Percentiles rank a stretch among this genome's conserved stretches.
Evolutionary conservation across 2,888 invertebrate species (phyloP).

Genomic region (Amiota minor): DNA sequence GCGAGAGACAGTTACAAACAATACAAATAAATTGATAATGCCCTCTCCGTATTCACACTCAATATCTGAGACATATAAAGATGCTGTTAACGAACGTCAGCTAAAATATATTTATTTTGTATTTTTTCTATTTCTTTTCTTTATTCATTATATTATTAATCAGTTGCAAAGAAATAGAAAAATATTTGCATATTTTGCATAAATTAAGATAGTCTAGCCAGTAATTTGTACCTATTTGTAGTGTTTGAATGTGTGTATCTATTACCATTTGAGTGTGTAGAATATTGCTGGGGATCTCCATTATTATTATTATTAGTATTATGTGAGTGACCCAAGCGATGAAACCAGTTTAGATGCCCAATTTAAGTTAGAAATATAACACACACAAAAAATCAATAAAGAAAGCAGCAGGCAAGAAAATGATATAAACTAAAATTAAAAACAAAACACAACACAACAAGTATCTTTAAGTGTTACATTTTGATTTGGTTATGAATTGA

Average conservation of each 20-base stretch:
- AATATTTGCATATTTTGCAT: slow-evolving; percentile 45
- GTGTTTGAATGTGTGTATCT: not conserved
- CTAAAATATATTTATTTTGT: not conserved
- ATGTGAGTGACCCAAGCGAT: not conserved
- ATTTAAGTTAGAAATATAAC: not conserved
- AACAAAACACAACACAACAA: too few species aligned
- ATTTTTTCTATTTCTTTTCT: not conserved
- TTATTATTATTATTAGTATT: slow-evolving; percentile 10
- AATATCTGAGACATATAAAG: too few species aligned
- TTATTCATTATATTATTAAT: slow-evolving; percentile 41
- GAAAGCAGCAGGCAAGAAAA: too few species aligned
- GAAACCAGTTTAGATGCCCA: slow-evolving; percentile 6
- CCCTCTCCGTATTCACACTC: too few species aligned
- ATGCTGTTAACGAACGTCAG: not conserved
- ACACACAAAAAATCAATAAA: too few species aligned
- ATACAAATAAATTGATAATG: too few species aligned
- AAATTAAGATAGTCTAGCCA: slow-evolving; percentile 60
- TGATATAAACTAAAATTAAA: too few species aligned
- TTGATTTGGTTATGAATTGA: too few species aligned
- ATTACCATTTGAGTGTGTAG: not conserved
- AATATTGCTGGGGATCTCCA: slow-evolving; percentile 4
- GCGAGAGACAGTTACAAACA: too few species aligned
- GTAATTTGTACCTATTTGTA: slow-evolving; percentile 46
- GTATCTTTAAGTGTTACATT: too few species aligned
- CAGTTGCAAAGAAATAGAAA: not conserved